These are phyloP conservation scores for Fissipunctia ypsillon DNA, from an alignment of 2,888 invertebrate species.

Conservation along the genomic window DNA sequence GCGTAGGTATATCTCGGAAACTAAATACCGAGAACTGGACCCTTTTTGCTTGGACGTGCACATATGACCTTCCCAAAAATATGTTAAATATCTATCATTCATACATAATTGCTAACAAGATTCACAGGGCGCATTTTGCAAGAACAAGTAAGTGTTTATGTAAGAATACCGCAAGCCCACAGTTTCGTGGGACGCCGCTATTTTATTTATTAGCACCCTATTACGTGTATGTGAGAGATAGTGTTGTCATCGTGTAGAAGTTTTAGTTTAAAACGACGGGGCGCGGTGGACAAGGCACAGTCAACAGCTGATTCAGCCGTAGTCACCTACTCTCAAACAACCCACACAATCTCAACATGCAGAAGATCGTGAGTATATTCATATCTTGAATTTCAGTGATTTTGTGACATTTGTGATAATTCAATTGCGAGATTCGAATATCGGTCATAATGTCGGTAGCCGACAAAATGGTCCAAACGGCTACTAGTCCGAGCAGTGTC, in stretches of 20 bases:
- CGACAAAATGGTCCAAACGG: neutral
- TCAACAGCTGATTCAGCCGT: constrained; percentile 53
- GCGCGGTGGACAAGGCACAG: constrained; percentile 44
- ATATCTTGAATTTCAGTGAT: neutral
- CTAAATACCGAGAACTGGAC: too few species aligned
- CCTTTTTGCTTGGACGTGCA: too few species aligned
- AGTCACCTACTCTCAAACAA: constrained; percentile 45
- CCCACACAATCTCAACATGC: constrained; percentile 57
- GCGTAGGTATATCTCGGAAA: too few species aligned
- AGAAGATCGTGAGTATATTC: constrained; percentile 67
- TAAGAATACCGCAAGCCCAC: constrained; percentile 71
- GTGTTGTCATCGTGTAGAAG: constrained; percentile 61
- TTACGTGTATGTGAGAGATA: constrained; percentile 74
- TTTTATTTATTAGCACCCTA: constrained; percentile 84
- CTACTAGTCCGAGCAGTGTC: neutral
- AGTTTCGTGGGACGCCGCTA: constrained; percentile 73
- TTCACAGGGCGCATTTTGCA: constrained; percentile 62
- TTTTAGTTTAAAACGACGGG: constrained; percentile 55
- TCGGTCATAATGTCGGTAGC: neutral
- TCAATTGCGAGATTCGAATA: neutral
- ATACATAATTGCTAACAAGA: constrained; percentile 54
- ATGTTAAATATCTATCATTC: constrained; percentile 26
- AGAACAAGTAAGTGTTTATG: constrained; percentile 72
- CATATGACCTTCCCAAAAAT: too few species aligned
- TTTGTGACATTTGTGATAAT: constrained; percentile 22